Base-by-base conservation (phyloP, 2,797 vertebrate genomes). In the Acrossocheilus fasciatus region DNA sequence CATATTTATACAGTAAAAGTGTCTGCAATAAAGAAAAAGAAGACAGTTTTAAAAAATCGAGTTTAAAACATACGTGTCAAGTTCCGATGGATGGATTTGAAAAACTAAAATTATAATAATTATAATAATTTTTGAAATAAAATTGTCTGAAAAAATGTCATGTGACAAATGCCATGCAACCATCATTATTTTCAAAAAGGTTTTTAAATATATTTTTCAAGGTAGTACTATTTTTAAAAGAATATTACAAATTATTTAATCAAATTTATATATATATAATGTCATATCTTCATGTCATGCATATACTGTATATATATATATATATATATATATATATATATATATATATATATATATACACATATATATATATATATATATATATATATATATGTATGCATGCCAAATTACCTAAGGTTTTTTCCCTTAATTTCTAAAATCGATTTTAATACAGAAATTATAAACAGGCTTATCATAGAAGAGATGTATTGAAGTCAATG, bases 21-120 rank as follows among this genome's bases (percentile, higher is more conserved):
- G 26, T 68, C 17, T 18, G 9, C 18, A 41, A 41, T 12, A 41
- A 34, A 8, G 14, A 34, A 66, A 34, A 66, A 34, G 14, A 66
- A 0, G 15, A 30, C 20, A 1, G 12, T 17, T 9, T 8, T 57
- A 9, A 30, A 64, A 62, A 64, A 70, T 12, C 3, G 12, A 36
- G 30, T 34, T 34, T 10, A 52, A 54, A 69, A 47, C 59, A 75
- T 36, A 59, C 39, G 15, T 52, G 30, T 10, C 10, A 76, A 47
- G 66, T 34, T 52, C 47, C 52, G 26, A 73, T 68, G 10, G 26
- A 20, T 17, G 34, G 74, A 79, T 81, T 39, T 83, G 9, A 83
- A 69, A 34, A 43, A 69, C 11, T 12, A 30, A 30, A 30, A 30
- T 30, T 30, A 30, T 30, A 30, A 30, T 30, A 30, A 30, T 30